These are phyloP conservation scores for Olivierus martensii DNA, from an alignment of 1,140 invertebrate genomes.

Conservation along the genomic window DNA sequence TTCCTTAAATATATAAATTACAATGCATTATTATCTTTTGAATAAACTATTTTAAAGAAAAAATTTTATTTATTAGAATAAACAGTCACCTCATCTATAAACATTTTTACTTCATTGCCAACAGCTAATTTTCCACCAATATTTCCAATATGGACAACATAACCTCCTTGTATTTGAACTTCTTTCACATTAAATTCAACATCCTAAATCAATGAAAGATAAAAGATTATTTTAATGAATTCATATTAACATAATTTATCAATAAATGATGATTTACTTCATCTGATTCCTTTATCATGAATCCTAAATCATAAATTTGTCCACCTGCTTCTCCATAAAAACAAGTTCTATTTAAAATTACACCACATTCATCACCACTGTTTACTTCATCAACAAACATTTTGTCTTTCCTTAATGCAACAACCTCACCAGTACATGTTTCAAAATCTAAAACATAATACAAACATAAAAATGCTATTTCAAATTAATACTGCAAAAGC, in stretches of 20 bases:
- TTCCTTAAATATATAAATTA: conserved; percentile 28
- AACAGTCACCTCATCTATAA: conserved; percentile 57
- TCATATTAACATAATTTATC: background rate
- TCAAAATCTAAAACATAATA: conserved; percentile 32
- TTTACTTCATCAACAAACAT: conserved; percentile 71
- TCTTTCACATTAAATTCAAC: conserved; percentile 89
- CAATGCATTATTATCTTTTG: background rate
- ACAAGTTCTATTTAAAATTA: conserved; percentile 77
- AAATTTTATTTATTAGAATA: background rate
- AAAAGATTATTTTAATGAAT: too few species aligned
- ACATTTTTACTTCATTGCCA: conserved; percentile 69
- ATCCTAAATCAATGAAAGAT: conserved; percentile 32
- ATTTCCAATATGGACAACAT: conserved; percentile 80
- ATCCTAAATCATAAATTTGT: conserved; percentile 95
- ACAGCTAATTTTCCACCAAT: conserved; percentile 58
- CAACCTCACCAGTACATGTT: conserved; percentile 33
- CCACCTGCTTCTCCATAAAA: conserved; percentile 97
- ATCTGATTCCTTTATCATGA: conserved; percentile 71
- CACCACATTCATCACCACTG: conserved; percentile 76
- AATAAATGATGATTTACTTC: conserved; percentile 37
- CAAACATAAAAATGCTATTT: background rate
- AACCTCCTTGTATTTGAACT: conserved; percentile 92
- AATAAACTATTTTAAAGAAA: background rate
- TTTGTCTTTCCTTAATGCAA: conserved; percentile 53
- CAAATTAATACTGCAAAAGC: background rate